A percentile compares a stretch with the other conserved stretches of the same genome.
phyloP scores from a whole-genome alignment of 2,888 invertebrate genomes.

The Sphecodes monilicornis region DNA sequence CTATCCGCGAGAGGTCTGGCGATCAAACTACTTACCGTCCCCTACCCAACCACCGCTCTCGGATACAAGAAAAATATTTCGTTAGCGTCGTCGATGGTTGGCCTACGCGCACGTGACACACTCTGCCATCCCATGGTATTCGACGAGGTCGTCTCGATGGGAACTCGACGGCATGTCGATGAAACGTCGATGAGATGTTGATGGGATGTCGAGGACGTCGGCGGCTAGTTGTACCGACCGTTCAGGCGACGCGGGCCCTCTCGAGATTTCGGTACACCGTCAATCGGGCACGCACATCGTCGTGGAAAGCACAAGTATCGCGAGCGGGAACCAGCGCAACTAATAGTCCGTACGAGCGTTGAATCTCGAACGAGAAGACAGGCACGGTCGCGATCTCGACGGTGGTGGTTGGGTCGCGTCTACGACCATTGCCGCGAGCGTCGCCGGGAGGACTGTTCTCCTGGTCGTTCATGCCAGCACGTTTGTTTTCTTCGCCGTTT shows the following conservation, averaged over 20 bases:
- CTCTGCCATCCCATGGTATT: neutral
- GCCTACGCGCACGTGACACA: conserved; percentile 4
- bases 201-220: neutral
- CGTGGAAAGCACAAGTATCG: conserved; percentile 22
- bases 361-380: neutral
- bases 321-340: conserved; percentile 42
- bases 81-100: conserved; percentile 3
- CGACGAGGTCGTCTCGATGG: neutral
- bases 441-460: conserved; percentile 56
- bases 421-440: conserved; percentile 65
- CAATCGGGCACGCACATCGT: conserved; percentile 38
- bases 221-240: conserved; percentile 58
- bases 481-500: conserved; percentile 59
- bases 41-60: neutral
- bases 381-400: conserved; percentile 33
- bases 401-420: conserved; percentile 57
- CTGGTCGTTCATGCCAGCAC: conserved; percentile 67
- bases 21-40: too few relatives aligned
- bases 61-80: conserved; percentile 1
- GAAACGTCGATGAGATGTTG: neutral
- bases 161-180: neutral
- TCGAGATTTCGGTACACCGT: conserved; percentile 10
- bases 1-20: neutral
- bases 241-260: conserved; percentile 22
- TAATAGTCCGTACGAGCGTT: conserved; percentile 40